Base-by-base conservation (phyloP, 1,140 invertebrate genomes). In the Sycobia sp. region DNA sequence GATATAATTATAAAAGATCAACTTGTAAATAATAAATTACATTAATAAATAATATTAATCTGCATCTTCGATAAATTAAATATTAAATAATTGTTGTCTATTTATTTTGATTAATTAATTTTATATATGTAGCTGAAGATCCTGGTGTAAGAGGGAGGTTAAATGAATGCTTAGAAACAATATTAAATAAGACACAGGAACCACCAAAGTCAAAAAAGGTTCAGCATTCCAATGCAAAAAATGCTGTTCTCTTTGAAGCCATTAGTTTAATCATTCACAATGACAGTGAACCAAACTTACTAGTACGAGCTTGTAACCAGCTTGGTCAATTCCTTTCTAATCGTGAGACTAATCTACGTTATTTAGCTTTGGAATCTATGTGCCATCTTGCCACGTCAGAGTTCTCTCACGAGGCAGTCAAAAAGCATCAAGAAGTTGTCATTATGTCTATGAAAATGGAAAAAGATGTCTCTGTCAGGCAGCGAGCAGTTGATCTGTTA, bases 121-220 rank as follows among this genome's bases (percentile, higher is more conserved):
- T 38, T 62, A 9, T 58, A 23, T 22, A 60, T 69, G 27, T 62
- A 84, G 75, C 90, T 75, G 95, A 98, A 76, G 96, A 97, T 84
- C 94, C 95, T 36, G 95, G 96, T 16, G 94, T 98, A 0, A 86
- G 94, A 61, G 96, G 95, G 3, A 87, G 97, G 58, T 83, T 99
- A 38, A 97, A 97, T 73, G 98, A 99, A 84, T 99, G 97, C 76
- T 83, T 99, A 72, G 98, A 99, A 83, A 98, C 96, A n/a, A 99
- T 99, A 74, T 85, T 99, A 67, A 99, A 99, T 78, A 99, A 99
- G 86, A 97, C 97, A 22, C 96, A 99, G 81, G 98, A 99, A 78
- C 96, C 97, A 56, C 97, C 97, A 32, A 99, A 99, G 80, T 99
- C 97, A 23, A 99, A 99, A 83, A 99, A 99, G 84, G 96, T 99